Conservation (phyloP, 2,113 vertebrate species). For the Orthonyx spaldingii region DNA sequence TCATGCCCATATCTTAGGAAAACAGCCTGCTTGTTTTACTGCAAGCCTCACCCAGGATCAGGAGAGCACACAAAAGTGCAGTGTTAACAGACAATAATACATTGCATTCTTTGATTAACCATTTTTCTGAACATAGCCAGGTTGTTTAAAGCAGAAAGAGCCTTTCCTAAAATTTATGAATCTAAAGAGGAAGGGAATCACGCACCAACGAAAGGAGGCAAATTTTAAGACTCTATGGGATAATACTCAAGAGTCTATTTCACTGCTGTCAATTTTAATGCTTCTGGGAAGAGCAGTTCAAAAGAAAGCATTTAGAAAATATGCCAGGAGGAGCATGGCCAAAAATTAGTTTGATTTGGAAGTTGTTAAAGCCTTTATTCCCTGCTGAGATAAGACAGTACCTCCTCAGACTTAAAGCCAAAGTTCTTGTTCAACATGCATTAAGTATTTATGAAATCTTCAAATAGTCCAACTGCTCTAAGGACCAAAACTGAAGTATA, state of each 20-base stretch:
- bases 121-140: neutral
- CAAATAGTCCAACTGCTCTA: neutral
- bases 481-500: neutral
- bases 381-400: neutral
- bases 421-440: neutral
- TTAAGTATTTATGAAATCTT: neutral
- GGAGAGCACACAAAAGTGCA: neutral
- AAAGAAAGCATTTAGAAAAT: neutral
- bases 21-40: neutral
- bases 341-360: neutral
- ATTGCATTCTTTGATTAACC: neutral
- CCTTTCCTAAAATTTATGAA: neutral
- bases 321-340: neutral
- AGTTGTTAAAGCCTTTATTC: neutral
- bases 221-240: neutral
- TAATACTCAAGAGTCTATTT: neutral
- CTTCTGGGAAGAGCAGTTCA: neutral
- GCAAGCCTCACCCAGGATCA: neutral
- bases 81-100: neutral
- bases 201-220: neutral
- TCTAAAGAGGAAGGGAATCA: neutral
- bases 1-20: neutral
- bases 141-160: neutral
- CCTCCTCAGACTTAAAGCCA: neutral
- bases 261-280: neutral